These are phyloP conservation scores for Ptilorrhoa leucosticta DNA, from an alignment of 2,113 vertebrate species.

Conservation along the genomic window DNA sequence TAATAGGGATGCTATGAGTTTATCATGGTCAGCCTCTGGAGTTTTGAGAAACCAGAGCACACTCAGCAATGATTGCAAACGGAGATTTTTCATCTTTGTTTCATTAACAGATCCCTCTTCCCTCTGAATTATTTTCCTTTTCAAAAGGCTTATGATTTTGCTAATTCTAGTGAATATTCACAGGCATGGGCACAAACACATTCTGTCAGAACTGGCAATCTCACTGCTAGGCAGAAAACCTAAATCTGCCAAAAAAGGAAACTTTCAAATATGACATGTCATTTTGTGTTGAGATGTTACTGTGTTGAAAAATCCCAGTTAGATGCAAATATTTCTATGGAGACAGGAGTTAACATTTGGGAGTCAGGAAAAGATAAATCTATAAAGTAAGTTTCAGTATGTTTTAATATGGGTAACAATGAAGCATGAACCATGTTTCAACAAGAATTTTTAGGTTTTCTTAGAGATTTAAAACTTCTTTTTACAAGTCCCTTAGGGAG, in stretches of 20 bases:
- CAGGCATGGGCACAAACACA: background rate
- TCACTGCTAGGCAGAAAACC: background rate
- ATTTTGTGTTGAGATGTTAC: background rate
- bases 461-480: constrained; percentile 10
- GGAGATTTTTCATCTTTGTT: background rate
- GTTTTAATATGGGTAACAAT: background rate
- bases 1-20: background rate
- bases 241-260: background rate
- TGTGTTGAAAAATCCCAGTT: background rate
- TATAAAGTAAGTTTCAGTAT: background rate
- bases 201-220: background rate
- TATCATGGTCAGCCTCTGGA: background rate
- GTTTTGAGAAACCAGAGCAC: background rate
- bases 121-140: background rate
- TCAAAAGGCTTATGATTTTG: background rate
- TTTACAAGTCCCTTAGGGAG: constrained; percentile 24
- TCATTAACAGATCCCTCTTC: background rate
- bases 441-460: constrained; percentile 37
- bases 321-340: background rate
- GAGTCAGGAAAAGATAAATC: background rate
- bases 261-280: background rate
- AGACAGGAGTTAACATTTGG: background rate
- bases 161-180: background rate
- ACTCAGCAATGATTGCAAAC: background rate
- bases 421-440: constrained; percentile 13